Conservation (phyloP, 2,113 vertebrate genomes). For the Cacatua alba region DNA sequence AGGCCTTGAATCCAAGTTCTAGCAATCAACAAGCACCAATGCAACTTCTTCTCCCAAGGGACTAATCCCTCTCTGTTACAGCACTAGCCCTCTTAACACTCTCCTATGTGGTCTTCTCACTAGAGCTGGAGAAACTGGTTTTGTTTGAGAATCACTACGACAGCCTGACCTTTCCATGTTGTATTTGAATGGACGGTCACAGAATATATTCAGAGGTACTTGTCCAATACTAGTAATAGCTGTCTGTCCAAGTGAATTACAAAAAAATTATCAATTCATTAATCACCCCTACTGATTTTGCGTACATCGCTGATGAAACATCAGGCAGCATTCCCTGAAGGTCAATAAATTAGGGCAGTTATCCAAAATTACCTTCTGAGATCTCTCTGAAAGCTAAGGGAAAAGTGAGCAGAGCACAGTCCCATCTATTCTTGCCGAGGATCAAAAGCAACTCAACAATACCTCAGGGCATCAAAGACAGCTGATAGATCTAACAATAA, state of each 20-base stretch:
- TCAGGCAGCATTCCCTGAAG: constrained; percentile 48
- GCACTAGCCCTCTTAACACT: not conserved
- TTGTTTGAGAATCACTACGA: not conserved
- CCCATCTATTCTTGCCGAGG: constrained; percentile 55
- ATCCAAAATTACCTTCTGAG: constrained; percentile 65
- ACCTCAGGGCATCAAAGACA: constrained; percentile 68
- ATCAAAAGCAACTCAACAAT: constrained; percentile 68
- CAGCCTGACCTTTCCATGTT: not conserved
- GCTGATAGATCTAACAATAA: constrained; percentile 69
- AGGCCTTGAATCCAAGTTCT: not conserved
- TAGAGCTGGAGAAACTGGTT: not conserved
- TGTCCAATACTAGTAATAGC: not conserved
- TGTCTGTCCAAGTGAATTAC: constrained; percentile 1
- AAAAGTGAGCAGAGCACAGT: constrained; percentile 58
- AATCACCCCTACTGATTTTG: constrained; percentile 35
- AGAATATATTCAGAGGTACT: not conserved
- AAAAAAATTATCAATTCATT: constrained; percentile 30
- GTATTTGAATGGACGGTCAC: not conserved
- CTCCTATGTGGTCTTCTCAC: not conserved
- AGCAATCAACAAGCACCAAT: not conserved
- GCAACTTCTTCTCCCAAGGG: not conserved
- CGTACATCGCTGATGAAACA: constrained; percentile 10
- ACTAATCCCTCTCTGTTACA: not conserved
- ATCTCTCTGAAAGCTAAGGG: constrained; percentile 57
- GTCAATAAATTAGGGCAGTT: constrained; percentile 64